Base-by-base conservation (phyloP, 2,888 invertebrate genomes). In the Drosophila putrida region DNA sequence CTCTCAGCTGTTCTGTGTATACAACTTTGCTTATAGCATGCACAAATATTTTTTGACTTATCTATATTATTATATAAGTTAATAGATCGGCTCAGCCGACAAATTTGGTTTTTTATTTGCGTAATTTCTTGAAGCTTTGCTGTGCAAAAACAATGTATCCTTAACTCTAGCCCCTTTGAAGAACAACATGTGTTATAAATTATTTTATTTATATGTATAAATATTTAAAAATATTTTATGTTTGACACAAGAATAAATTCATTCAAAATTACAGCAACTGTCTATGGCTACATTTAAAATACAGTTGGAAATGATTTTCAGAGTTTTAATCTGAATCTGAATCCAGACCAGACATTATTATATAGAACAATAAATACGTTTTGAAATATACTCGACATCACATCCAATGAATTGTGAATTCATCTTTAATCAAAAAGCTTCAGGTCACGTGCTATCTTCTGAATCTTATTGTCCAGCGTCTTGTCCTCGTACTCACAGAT, bases 401-500 rank as follows among this genome's bases (percentile, higher is more conserved):
- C 13, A 51, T 13, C 25, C 5, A 27, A 36, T 36, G n/a, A 25
- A 28, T 46, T 46, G 27, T 9, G 6, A 6, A 28, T 46, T 28
- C 8, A 8, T 33, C 49, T 49, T 70, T 47, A 82, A 28, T 82
- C 67, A 27, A 86, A 78, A 5, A 91, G 67, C 57, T 86, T 90
- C 6, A 93, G 75, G 35, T 91, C 90, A 39, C 93, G 91, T 0
- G 94, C 93, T 36, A 93, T 93, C 50, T 94, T 92, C 74, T 93
- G 92, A 41, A 95, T 94, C 89, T 95, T 95, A 87, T 95, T 95
- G 86, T 94, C 93, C 31, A 95, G 92, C 11, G 93, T 93, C 70
- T 93, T 93, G 82, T 95, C 94, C 28, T 94, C 93, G 10, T 94
- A 92, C 93, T 97, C 96, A 90, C 97, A 97, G 55, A 96, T 94